These are phyloP conservation scores for Haliclystus octoradiatus DNA, from an alignment of 30 jellyfish, hydroid and myxozoan species.

Conservation along the genomic window DNA sequence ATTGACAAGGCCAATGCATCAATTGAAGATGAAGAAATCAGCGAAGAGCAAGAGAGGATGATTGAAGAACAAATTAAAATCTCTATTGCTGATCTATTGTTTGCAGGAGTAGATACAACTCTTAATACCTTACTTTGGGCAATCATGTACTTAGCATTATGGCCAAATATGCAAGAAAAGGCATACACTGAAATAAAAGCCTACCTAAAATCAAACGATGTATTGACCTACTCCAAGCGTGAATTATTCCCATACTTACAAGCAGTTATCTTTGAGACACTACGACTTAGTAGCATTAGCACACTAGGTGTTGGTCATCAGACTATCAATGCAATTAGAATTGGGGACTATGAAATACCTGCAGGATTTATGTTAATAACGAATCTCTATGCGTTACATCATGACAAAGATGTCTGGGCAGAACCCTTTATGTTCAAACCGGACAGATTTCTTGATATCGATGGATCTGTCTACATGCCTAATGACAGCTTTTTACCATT, in stretches of 20 bases:
- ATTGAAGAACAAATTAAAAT: neutral
- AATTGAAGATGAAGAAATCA: neutral
- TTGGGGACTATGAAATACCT: neutral
- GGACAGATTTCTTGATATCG: neutral
- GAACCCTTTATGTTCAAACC: neutral
- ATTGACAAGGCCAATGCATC: conserved; percentile 13
- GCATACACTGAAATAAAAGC: neutral
- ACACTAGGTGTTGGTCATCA: neutral
- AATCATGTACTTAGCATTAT: neutral
- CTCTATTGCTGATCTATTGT: neutral
- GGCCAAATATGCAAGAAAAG: neutral
- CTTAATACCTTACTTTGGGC: neutral
- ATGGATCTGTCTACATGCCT: neutral
- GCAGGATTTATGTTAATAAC: neutral
- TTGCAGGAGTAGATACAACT: neutral
- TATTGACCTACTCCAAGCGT: neutral
- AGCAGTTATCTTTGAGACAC: neutral
- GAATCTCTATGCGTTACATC: neutral
- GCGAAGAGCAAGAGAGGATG: neutral
- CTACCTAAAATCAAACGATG: neutral
- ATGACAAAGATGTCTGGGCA: neutral
- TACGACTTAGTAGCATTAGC: neutral
- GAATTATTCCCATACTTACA: neutral
- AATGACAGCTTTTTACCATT: neutral
- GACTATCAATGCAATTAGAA: neutral